Conservation (phyloP, 2,113 vertebrate species). For the Pollimyrus isidori region DNA sequence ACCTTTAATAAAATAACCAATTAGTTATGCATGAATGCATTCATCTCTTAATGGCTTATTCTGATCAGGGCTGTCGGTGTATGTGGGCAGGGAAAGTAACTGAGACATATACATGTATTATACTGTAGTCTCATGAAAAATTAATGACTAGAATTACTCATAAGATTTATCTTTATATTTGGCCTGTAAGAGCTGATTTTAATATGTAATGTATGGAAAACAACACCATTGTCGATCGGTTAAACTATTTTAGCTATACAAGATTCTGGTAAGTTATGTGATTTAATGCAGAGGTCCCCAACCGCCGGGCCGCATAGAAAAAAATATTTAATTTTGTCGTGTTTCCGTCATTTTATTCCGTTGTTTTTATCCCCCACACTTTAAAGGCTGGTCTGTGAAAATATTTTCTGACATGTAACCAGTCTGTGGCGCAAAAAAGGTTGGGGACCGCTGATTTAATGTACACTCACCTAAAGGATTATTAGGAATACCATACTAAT, state of each 20-base stretch:
- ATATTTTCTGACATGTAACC: too few species aligned
- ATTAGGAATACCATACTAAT: too few species aligned
- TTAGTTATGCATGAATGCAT: neutral
- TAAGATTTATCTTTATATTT: neutral
- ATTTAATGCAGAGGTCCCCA: neutral
- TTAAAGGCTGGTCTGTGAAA: too few species aligned
- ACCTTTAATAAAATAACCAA: neutral
- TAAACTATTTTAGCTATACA: neutral
- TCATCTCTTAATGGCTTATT: neutral
- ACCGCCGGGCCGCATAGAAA: too few species aligned
- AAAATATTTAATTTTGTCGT: too few species aligned
- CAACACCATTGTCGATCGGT: too few species aligned
- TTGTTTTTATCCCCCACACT: too few species aligned
- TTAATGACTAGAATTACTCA: neutral
- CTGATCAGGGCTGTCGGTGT: neutral
- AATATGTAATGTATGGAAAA: too few species aligned
- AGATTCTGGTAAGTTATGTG: neutral
- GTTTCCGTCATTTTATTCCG: too few species aligned
- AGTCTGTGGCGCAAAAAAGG: too few species aligned
- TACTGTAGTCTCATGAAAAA: neutral
- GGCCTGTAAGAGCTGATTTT: neutral
- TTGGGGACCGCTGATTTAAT: too few species aligned
- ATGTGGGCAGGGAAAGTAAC: neutral
- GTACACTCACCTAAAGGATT: too few species aligned
- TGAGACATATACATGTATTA: neutral